A percentile compares a stretch with the other conserved stretches of the same genome.
Evolutionary conservation across 2,113 vertebrate species (phyloP).

Genomic region (Otocyon megalotis): DNA sequence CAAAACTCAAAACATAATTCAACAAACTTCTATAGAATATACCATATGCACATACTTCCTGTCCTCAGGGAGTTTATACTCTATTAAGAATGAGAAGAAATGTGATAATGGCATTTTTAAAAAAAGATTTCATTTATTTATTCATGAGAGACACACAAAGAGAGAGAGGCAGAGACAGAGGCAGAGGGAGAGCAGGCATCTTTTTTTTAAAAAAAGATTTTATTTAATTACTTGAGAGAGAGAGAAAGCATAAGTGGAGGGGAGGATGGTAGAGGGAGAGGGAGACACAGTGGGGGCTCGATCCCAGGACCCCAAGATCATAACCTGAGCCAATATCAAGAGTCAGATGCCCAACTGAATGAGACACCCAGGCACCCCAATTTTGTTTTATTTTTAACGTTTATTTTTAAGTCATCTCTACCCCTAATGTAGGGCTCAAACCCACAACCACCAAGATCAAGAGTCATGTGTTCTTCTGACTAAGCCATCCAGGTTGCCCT

Average conservation of each 20-base stretch:
- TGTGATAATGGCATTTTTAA: background rate
- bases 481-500: background rate
- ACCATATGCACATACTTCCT: background rate
- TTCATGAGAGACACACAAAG: background rate
- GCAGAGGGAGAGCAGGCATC: no score
- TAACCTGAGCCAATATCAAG: background rate
- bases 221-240: background rate
- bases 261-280: background rate
- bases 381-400: background rate
- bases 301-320: background rate
- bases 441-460: background rate
- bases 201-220: no score
- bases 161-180: no score
- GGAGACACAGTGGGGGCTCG: background rate
- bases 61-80: background rate
- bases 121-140: background rate
- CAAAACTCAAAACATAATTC: slow-evolving; percentile 62
- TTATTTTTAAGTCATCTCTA: background rate
- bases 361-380: background rate
- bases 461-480: background rate
- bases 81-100: slow-evolving; percentile 44
- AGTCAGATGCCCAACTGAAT: background rate
- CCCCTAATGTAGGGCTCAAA: background rate
- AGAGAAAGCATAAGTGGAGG: background rate
- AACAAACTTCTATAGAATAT: background rate